Base-by-base conservation (phyloP, 2,797 vertebrate species). In the Cercopithecus petaurista region DNA sequence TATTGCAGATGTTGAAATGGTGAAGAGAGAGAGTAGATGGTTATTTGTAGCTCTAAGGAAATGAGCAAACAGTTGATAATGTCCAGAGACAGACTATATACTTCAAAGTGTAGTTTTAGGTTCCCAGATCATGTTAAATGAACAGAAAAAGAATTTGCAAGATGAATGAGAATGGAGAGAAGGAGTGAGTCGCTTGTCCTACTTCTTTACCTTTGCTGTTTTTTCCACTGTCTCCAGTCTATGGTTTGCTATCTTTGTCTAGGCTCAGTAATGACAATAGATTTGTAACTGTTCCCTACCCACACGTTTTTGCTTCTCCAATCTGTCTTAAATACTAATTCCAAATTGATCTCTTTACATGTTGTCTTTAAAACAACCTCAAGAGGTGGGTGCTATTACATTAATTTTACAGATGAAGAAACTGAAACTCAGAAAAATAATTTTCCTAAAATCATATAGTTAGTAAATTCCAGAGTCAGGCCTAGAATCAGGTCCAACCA, bases 341-440 rank as follows among this genome's bases (percentile, higher is more conserved):
- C n/a, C 28, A 73, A 79, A 90, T 70, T 59, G 30, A 77, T 52
- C 26, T 70, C 19, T 57, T 92, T 67, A 59, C 61, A 48, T 83
- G 39, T 86, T 30, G 52, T 83, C 36, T 12, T 48, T 61, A 87
- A 21, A 87, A 95, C 59, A 89, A 57, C 59, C 22, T 80, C 39
- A 39, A 96, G 41, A 90, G 6, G n/a, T 91, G 33, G 17, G 39
- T 92, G 70, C 52, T 80, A 76, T 52, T 75, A 41, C 4, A 57
- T 73, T 55, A 77, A 17, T 83, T 86, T 97, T 83, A 72, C 24
- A 87, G 64, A 86, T 70, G 36, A 93, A 96, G 72, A 88, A 93
- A 88, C 41, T 48, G 79, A 96, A 87, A 85, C 19, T 70, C 67
- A 28, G 21, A 33, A 61, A 91, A 95, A 89, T 82, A 84, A 81